phyloP scores from a whole-genome alignment of 2,797 vertebrate species.

The Rhynchotus rufescens region DNA sequence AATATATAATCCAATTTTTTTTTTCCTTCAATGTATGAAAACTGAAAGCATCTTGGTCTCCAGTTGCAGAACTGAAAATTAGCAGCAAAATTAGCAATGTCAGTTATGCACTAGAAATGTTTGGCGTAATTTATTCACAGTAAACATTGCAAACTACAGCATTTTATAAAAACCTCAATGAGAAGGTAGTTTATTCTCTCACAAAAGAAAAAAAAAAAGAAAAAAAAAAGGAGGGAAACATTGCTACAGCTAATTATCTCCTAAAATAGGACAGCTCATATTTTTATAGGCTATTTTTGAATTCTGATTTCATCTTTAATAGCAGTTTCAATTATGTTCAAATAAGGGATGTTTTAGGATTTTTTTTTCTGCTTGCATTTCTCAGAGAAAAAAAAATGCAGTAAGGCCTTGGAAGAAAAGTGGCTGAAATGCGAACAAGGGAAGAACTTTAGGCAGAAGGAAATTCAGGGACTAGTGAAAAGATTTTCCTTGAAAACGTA shows the following conservation, averaged over 20 bases:
- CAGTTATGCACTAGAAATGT: conserved; percentile 3
- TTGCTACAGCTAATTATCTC: conserved; percentile 30
- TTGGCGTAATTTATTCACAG: neutral
- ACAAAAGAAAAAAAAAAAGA: neutral
- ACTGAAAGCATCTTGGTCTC: neutral
- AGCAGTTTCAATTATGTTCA: neutral
- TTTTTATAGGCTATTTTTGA: neutral
- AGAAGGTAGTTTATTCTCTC: conserved; percentile 39
- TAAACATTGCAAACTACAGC: conserved; percentile 42
- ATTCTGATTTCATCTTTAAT: conserved; percentile 8
- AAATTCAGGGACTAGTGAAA: neutral
- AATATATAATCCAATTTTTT: neutral
- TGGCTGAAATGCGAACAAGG: neutral
- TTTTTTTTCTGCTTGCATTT: neutral
- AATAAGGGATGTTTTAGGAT: neutral
- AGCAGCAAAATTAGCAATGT: neutral
- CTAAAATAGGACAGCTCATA: conserved; percentile 33
- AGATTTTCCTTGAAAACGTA: neutral
- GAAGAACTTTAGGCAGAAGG: neutral
- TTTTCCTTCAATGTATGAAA: neutral
- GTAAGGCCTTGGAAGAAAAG: neutral
- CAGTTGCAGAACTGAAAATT: neutral
- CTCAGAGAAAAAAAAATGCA: neutral
- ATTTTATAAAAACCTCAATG: conserved; percentile 35
- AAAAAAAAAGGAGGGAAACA: neutral